Evolutionary conservation across 64 coral and sea anemone species (phyloP).

Genomic region (Stichodactyla helianthus): DNA sequence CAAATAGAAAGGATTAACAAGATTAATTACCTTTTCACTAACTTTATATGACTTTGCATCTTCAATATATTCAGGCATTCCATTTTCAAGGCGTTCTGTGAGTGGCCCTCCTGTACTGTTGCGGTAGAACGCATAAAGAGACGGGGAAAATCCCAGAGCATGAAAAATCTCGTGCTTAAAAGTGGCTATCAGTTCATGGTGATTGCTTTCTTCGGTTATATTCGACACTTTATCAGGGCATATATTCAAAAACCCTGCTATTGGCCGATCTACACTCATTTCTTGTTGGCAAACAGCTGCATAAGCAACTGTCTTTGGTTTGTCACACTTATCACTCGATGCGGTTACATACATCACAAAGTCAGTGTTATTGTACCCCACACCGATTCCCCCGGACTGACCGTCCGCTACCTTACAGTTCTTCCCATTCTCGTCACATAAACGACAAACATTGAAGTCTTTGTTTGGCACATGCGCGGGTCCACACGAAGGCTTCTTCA

Average conservation of each 20-base stretch:
- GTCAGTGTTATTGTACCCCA: constrained; percentile 62
- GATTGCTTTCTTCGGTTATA: not conserved
- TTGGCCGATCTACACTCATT: constrained; percentile 57
- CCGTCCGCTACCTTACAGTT: constrained; percentile 54
- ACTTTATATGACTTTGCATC: constrained; percentile 16
- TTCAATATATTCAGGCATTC: constrained; percentile 39
- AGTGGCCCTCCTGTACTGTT: constrained; percentile 48
- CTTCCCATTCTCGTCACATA: constrained; percentile 47
- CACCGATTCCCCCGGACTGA: constrained; percentile 27
- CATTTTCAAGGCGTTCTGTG: constrained; percentile 39
- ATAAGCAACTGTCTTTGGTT: constrained; percentile 64
- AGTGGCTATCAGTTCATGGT: constrained; percentile 66
- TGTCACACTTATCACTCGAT: constrained; percentile 47
- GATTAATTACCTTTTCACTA: constrained; percentile 63
- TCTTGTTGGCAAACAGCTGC: constrained; percentile 91
- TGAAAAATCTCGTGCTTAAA: constrained; percentile 97
- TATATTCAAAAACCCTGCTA: constrained; percentile 92
- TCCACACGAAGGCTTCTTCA: constrained; percentile 40
- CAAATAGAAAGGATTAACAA: no score
- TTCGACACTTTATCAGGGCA: constrained; percentile 63
- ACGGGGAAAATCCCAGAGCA: constrained; percentile 81
- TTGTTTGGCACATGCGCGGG: constrained; percentile 28
- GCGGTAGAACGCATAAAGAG: constrained; percentile 76
- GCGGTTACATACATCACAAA: constrained; percentile 82
- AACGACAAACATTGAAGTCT: constrained; percentile 72